phyloP scores from a whole-genome alignment of 2,888 invertebrate species.

The Cinara cedri region DNA sequence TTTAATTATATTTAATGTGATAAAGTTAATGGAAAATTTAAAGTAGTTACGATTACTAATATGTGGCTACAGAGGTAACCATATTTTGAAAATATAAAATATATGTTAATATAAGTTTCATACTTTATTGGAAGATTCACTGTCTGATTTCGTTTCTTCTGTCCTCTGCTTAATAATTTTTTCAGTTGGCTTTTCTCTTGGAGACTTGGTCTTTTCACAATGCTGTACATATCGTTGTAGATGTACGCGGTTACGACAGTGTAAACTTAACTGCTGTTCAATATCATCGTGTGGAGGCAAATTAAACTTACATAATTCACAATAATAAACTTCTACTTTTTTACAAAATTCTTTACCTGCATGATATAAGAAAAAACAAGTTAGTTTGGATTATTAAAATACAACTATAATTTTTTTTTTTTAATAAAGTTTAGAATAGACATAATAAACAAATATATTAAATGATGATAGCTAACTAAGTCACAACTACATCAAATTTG shows the following conservation, averaged over 20 bases:
- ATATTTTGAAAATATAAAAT: no score
- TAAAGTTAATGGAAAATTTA: no score
- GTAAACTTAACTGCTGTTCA: conserved; percentile 71
- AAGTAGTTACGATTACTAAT: no score
- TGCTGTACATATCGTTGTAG: conserved; percentile 75
- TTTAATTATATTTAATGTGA: no score
- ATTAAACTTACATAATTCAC: conserved; percentile 80
- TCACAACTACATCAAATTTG: no score
- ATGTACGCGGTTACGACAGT: conserved; percentile 78
- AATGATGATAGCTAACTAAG: no score
- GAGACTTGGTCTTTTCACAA: conserved; percentile 50
- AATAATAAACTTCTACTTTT: conserved; percentile 78
- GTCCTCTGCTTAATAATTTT: not conserved
- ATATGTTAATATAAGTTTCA: not conserved
- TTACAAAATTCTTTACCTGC: conserved; percentile 75
- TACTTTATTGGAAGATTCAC: conserved; percentile 47
- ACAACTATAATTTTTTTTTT: not conserved
- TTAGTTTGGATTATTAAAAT: not conserved
- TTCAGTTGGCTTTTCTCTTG: conserved; percentile 27
- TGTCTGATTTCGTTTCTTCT: conserved; percentile 41
- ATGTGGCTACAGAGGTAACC: no score
- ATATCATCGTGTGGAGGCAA: conserved; percentile 69
- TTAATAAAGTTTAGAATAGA: no score
- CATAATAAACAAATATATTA: no score
- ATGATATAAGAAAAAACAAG: not conserved